Conservation (phyloP, 2,888 invertebrate species). For the Lordiphosa andalusiaca region DNA sequence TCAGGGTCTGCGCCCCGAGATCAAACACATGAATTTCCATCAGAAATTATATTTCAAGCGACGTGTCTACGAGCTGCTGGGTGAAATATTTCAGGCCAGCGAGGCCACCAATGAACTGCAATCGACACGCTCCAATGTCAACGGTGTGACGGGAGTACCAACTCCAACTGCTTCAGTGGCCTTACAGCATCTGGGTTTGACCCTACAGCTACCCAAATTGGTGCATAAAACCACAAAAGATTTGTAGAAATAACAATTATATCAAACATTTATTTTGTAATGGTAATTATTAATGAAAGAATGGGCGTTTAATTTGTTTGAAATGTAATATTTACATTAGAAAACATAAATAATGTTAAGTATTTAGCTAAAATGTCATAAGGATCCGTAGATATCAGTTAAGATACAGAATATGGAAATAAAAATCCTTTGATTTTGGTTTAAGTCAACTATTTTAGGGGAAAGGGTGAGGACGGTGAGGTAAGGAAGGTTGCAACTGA, state of each 20-base stretch:
- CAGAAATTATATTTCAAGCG: slow-evolving; percentile 77
- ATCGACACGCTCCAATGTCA: slow-evolving; percentile 4
- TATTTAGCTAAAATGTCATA: background rate
- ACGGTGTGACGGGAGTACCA: slow-evolving; percentile 20
- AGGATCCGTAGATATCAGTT: background rate
- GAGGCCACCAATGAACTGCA: slow-evolving; percentile 6
- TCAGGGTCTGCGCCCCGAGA: slow-evolving; percentile 75
- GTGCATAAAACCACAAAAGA: slow-evolving; percentile 32
- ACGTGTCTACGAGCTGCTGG: slow-evolving; percentile 72
- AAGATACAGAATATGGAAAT: background rate
- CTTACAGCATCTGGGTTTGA: slow-evolving; percentile 29
- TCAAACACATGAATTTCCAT: slow-evolving; percentile 75
- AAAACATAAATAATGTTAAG: slow-evolving; percentile 3
- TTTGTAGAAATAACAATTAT: background rate
- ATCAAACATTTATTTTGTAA: background rate
- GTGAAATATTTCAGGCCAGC: slow-evolving; percentile 63
- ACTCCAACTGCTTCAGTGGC: slow-evolving; percentile 19
- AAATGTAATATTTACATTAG: slow-evolving; percentile 41
- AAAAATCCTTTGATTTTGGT: background rate
- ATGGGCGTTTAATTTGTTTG: slow-evolving; percentile 35
- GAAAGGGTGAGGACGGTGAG: too few relatives aligned
- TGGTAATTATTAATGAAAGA: slow-evolving; percentile 1
- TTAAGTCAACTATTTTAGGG: too few relatives aligned
- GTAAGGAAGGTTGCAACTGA: too few relatives aligned
- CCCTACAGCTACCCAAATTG: slow-evolving; percentile 47